phyloP scores from a whole-genome alignment of 2,888 invertebrate genomes.

The Teinopalpus imperialis region DNA sequence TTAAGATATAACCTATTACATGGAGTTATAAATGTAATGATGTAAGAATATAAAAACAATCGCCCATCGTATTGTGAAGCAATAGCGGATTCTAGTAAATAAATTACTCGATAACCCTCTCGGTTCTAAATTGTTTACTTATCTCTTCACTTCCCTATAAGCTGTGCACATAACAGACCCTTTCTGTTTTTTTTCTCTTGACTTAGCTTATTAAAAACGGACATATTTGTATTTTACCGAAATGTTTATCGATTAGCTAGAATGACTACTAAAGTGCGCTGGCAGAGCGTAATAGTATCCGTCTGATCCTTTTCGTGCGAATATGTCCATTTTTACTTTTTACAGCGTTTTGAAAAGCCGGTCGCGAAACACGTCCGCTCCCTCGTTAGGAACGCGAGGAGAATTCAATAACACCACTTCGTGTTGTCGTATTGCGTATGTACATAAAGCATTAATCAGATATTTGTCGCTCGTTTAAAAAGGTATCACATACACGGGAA shows the following conservation, averaged over 20 bases:
- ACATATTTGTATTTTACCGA: no score
- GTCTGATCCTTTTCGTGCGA: conserved; percentile 57
- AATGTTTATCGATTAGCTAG: no score
- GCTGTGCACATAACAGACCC: background rate
- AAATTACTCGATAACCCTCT: conserved; percentile 15
- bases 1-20: no score
- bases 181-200: conserved; percentile 1
- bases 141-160: conserved; percentile 11
- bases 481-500: no score
- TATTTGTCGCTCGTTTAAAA: no score
- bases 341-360: conserved; percentile 55
- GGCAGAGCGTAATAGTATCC: conserved; percentile 54
- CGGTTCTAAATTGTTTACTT: conserved; percentile 13
- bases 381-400: conserved; percentile 60
- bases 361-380: conserved; percentile 64
- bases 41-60: no score
- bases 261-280: conserved; percentile 63
- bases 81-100: conserved; percentile 4
- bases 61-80: no score
- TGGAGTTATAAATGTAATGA: no score
- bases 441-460: conserved; percentile 3
- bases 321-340: conserved; percentile 66
- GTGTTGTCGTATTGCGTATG: background rate
- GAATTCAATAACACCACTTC: conserved; percentile 72
- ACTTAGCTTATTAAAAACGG: no score